A percentile compares a stretch with the other conserved stretches of the same genome.
phyloP scores from a whole-genome alignment of 2,113 vertebrate species.

The Sorex araneus region DNA sequence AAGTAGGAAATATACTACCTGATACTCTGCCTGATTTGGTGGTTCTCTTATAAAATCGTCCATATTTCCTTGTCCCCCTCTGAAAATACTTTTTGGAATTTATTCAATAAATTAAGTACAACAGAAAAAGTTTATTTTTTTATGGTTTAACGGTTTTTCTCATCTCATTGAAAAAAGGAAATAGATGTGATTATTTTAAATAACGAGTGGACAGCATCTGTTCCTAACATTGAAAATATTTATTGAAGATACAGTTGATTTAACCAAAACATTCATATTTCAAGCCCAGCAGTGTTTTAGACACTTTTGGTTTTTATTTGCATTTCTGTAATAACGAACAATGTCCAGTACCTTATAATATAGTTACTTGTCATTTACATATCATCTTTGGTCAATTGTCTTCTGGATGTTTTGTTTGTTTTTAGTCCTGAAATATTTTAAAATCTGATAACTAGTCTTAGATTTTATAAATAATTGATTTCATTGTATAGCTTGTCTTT shows the following conservation, averaged over 20 bases:
- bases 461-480: not conserved
- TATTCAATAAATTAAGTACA: not conserved
- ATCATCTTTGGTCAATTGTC: too few relatives aligned
- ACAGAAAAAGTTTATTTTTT: conserved; percentile 5
- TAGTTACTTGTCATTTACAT: too few relatives aligned
- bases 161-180: not conserved
- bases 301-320: too few relatives aligned
- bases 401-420: conserved; percentile 7
- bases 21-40: not conserved
- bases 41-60: not conserved
- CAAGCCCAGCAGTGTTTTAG: too few relatives aligned
- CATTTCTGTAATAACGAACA: too few relatives aligned
- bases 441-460: not conserved
- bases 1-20: not conserved
- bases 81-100: not conserved
- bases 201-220: not conserved
- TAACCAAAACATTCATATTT: not conserved
- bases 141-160: not conserved
- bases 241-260: conserved; percentile 9
- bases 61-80: not conserved
- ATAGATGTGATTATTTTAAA: not conserved
- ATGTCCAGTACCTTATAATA: too few relatives aligned
- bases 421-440: not conserved
- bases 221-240: not conserved
- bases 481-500: not conserved